Evolutionary conservation across 2,797 vertebrate species (phyloP).

Genomic region (Lerista edwardsae): DNA sequence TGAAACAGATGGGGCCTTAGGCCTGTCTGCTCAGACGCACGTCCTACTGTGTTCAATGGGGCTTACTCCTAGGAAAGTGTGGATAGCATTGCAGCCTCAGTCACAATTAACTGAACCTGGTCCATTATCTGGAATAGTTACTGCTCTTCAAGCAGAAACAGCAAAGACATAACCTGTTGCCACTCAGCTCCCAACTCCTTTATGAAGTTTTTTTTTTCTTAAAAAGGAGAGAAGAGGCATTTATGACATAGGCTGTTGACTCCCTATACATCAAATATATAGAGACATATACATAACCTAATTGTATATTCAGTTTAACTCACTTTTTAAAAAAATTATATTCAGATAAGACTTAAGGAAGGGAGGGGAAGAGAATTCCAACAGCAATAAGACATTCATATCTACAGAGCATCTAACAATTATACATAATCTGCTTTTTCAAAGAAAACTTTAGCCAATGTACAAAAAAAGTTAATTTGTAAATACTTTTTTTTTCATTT

Average conservation of each 20-base stretch:
- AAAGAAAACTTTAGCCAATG: slow-evolving; percentile 84
- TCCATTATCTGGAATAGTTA: not conserved
- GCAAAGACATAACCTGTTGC: not conserved
- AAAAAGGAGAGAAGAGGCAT: slow-evolving; percentile 74
- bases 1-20: not conserved
- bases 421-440: slow-evolving; percentile 74
- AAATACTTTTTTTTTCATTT: slow-evolving; percentile 87
- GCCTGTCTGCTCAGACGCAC: too few relatives aligned
- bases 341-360: slow-evolving; percentile 76
- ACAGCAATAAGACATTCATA: slow-evolving; percentile 92
- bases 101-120: too few relatives aligned
- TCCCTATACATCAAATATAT: slow-evolving; percentile 67
- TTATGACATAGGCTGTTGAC: slow-evolving; percentile 76
- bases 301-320: slow-evolving; percentile 77
- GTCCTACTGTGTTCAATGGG: too few relatives aligned
- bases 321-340: slow-evolving; percentile 78
- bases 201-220: slow-evolving; percentile 62
- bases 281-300: slow-evolving; percentile 58
- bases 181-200: slow-evolving; percentile 61
- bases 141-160: not conserved
- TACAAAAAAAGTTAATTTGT: slow-evolving; percentile 85
- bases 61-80: too few relatives aligned
- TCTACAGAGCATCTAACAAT: slow-evolving; percentile 80
- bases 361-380: slow-evolving; percentile 79
- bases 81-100: too few relatives aligned